A percentile compares a stretch with the other conserved stretches of the same genome.
Conservation (phyloP, 2,113 vertebrate species). For the Acinonyx jubatus region DNA sequence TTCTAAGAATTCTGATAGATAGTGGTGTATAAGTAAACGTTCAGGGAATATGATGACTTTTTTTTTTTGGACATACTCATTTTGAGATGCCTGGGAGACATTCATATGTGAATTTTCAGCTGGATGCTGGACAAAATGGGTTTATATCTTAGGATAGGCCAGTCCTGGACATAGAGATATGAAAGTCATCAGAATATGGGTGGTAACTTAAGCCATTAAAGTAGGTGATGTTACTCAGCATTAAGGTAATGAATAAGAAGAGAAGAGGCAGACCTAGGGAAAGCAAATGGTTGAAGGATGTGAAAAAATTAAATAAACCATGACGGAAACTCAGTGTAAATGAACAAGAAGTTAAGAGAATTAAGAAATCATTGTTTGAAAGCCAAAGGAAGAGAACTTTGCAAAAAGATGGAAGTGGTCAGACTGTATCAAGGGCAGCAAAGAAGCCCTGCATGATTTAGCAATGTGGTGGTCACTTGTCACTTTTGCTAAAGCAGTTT, state of each 20-base stretch:
- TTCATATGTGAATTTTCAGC: neutral
- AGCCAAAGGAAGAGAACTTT: neutral
- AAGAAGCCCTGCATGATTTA: neutral
- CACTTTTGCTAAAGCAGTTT: neutral
- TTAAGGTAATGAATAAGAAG: neutral
- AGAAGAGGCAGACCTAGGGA: neutral
- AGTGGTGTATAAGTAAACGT: neutral
- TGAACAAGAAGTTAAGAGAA: neutral
- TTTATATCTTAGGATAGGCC: neutral
- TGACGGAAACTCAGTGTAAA: neutral
- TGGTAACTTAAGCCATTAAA: neutral
- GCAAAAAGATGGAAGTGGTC: neutral
- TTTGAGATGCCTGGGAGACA: neutral
- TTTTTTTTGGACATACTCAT: neutral
- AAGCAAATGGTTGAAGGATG: neutral
- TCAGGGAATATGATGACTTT: neutral
- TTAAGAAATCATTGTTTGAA: constrained; percentile 5
- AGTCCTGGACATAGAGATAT: neutral
- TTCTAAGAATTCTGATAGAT: neutral
- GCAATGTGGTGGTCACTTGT: neutral
- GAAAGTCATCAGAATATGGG: neutral
- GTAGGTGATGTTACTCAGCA: neutral
- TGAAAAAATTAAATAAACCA: neutral
- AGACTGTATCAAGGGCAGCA: neutral
- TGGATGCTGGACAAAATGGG: neutral